Conservation (phyloP, 2,888 invertebrate genomes). For the Diarsia dahlii region DNA sequence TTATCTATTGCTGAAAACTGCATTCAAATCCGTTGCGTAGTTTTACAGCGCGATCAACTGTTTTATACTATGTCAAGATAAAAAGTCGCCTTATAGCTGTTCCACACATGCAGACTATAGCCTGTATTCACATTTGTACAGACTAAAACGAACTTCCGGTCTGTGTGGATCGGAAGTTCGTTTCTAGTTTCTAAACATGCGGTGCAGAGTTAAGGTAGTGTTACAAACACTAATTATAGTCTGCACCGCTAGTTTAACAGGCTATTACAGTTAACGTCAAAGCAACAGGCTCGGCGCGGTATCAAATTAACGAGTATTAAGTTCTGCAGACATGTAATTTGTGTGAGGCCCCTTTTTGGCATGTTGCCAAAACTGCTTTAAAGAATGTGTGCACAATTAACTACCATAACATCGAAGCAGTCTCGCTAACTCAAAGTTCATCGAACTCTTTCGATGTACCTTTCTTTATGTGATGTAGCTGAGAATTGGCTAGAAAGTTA, state of each 20-base stretch:
- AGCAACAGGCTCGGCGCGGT: not conserved
- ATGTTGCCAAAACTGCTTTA: constrained; percentile 1
- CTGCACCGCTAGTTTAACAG: not conserved
- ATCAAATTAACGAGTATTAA: not conserved
- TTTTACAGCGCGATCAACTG: too few relatives aligned
- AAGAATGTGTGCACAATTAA: not conserved
- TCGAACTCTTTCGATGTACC: not conserved
- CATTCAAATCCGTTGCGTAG: too few relatives aligned
- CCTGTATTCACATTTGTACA: not conserved
- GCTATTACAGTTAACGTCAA: not conserved
- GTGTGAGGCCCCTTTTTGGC: constrained; percentile 1
- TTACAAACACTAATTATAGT: too few relatives aligned
- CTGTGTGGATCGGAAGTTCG: too few relatives aligned
- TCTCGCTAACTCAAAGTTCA: constrained; percentile 6
- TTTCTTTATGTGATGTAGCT: not conserved
- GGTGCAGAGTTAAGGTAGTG: not conserved
- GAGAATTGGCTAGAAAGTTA: not conserved
- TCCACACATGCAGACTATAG: not conserved
- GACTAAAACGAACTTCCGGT: not conserved
- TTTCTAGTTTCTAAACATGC: not conserved
- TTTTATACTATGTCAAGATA: too few relatives aligned
- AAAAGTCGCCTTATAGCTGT: not conserved
- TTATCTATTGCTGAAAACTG: too few relatives aligned
- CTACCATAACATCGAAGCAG: not conserved
- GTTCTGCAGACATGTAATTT: too few relatives aligned